Conservation (phyloP, 2,888 invertebrate genomes). For the Archips crataeganus region DNA sequence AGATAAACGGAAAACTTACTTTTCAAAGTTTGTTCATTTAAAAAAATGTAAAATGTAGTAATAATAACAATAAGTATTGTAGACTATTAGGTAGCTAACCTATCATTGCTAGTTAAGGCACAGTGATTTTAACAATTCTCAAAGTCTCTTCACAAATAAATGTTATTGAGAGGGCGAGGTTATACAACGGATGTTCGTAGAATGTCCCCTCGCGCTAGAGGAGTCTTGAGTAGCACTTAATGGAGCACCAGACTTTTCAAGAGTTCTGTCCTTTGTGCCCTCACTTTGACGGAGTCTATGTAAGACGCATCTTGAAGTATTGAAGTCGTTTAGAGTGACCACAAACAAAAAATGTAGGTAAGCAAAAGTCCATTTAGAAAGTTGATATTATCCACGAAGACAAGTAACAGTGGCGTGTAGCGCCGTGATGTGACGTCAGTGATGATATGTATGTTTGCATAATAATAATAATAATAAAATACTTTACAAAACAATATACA, state of each 20-base stretch:
- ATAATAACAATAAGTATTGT: no score
- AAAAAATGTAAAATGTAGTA: no score
- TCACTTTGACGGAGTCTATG: conserved; percentile 47
- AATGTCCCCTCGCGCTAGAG: conserved; percentile 44
- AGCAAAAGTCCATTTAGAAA: not conserved
- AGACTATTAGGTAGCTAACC: no score
- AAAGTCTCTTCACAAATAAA: not conserved
- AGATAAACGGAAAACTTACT: not conserved
- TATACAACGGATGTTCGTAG: conserved; percentile 24
- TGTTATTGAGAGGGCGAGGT: not conserved
- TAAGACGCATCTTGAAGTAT: conserved; percentile 43
- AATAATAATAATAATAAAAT: no score
- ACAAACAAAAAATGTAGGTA: not conserved
- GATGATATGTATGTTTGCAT: no score
- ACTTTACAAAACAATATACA: no score
- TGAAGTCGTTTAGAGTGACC: conserved; percentile 11
- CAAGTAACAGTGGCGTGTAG: no score
- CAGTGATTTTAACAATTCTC: not conserved
- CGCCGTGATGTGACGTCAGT: no score
- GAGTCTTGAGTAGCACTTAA: conserved; percentile 59
- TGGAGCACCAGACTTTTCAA: conserved; percentile 53
- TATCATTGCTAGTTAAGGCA: no score
- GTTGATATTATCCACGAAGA: not conserved
- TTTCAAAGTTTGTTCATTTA: no score
- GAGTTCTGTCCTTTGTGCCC: conserved; percentile 54